phyloP scores from a whole-genome alignment of 2,797 vertebrate species.

The Calcarius lapponicus region DNA sequence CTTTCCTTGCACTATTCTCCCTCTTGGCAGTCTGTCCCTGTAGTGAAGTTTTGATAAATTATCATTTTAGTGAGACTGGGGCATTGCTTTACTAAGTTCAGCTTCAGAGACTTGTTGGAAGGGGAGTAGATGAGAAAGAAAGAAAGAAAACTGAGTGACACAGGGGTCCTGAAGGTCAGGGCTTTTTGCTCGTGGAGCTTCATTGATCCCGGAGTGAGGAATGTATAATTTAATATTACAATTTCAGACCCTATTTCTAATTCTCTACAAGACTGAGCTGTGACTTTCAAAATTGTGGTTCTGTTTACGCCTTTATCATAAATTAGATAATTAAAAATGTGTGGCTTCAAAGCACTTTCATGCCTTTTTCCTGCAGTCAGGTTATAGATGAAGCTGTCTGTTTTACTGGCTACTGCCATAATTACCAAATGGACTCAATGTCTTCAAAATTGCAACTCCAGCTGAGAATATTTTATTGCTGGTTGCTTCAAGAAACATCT shows the following conservation, averaged over 20 bases:
- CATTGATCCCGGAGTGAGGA: accelerated
- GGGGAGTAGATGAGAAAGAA: background rate
- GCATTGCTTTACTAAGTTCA: background rate
- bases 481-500: constrained; percentile 24
- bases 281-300: background rate
- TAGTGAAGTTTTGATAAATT: background rate
- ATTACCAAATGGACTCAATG: background rate
- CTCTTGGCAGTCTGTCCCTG: background rate
- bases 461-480: constrained; percentile 10
- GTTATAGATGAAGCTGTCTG: background rate
- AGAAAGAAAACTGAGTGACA: background rate
- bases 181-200: background rate
- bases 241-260: background rate
- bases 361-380: background rate
- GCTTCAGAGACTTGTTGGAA: background rate
- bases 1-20: background rate
- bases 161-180: background rate
- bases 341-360: background rate
- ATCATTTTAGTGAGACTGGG: background rate
- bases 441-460: background rate
- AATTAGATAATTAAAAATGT: background rate
- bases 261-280: background rate
- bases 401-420: background rate
- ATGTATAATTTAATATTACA: background rate
- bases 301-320: background rate